These are phyloP conservation scores for Apis mellifera DNA, from an alignment of 1,140 invertebrate species.

Conservation along the genomic window Amel_HAv3.1 CM009931.2:8500001-8500500, in stretches of 20 bases:
- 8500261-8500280: slow-evolving; percentile 39
- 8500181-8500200: slow-evolving; percentile 54
- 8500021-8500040: background rate
- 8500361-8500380: background rate
- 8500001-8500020: no score
- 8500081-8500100: background rate
- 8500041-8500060: no score
- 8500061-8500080: background rate
- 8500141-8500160: slow-evolving; percentile 26
- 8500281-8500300: background rate
- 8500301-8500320: slow-evolving; percentile 25
- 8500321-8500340: background rate
- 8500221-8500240: slow-evolving; percentile 24
- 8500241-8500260: slow-evolving; percentile 9
- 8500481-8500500: background rate
- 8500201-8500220: slow-evolving; percentile 36
- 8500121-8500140: background rate
- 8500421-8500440: slow-evolving; percentile 8
- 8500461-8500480: slow-evolving; percentile 11
- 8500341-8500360: background rate
- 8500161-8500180: slow-evolving; percentile 53
- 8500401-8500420: background rate
- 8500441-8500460: slow-evolving; percentile 19
- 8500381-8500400: slow-evolving; percentile 22
- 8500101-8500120: background rate